These are phyloP conservation scores for Argynnis bischoffii DNA, from an alignment of 2,888 invertebrate species.

Conservation along the genomic window DNA sequence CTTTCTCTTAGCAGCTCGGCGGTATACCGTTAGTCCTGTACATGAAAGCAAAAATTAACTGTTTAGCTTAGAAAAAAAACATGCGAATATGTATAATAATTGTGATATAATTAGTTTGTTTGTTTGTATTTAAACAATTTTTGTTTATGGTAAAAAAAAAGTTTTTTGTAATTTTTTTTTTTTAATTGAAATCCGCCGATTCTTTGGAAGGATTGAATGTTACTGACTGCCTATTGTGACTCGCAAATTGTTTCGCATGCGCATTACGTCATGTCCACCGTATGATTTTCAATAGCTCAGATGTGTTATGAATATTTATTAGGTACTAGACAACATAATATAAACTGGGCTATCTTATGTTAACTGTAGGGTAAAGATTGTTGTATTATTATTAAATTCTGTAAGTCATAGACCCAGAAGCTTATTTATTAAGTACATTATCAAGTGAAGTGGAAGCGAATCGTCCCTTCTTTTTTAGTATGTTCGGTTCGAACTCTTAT, in stretches of 20 bases:
- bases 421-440: too few relatives aligned
- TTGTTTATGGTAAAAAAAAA: background rate
- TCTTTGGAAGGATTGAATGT: slow-evolving; percentile 26
- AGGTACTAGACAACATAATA: background rate
- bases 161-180: slow-evolving; percentile 1
- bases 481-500: too few relatives aligned
- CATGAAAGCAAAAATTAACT: slow-evolving; percentile 36
- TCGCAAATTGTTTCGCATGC: slow-evolving; percentile 36
- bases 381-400: too few relatives aligned
- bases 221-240: slow-evolving; percentile 31
- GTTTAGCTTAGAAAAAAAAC: slow-evolving; percentile 35
- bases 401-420: too few relatives aligned
- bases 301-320: slow-evolving; percentile 7
- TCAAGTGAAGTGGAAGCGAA: too few relatives aligned
- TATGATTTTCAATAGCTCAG: slow-evolving; percentile 18
- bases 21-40: slow-evolving; percentile 69
- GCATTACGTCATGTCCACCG: slow-evolving; percentile 37
- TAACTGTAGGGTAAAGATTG: too few relatives aligned
- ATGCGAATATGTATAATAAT: background rate
- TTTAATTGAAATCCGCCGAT: background rate
- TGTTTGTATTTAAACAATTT: too few relatives aligned
- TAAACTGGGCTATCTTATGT: background rate
- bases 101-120: too few relatives aligned
- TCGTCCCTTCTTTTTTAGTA: too few relatives aligned
- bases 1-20: slow-evolving; percentile 64